Evolutionary conservation across 2,113 vertebrate species (phyloP), one percentile per base, ranked within the genome.

Genomic region (Phasianus colchicus): DNA sequence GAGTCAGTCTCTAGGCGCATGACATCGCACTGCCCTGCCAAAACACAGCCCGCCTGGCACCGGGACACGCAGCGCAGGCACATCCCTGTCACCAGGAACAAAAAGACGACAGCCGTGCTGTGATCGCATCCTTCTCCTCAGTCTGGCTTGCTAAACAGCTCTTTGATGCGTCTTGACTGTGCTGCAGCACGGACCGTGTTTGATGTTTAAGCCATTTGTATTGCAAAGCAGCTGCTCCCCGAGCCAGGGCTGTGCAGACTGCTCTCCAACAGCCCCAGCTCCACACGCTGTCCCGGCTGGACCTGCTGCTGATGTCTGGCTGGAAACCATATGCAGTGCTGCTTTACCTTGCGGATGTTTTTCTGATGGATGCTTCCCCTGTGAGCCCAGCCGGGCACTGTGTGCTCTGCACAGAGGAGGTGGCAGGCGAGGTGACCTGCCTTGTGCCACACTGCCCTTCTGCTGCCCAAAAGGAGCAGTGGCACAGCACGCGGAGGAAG

Each of bases 171-270:
- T 67, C 74, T 71, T 14, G 55, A 61, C 61, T 54, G 30, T 1
- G 3, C n/a, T 18, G 70, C 87, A 61, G 67, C 14, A 11, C 13
- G 4, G 29, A 5, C 73, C 2, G 0, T 5, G 60, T 48, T 38
- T 50, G 88, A 54, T 27, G 79, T 34, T 91, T 54, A 13, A 63
- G 66, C 8, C 57, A 1, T 3, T 20, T 10, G 13, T 3, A 9
- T 0, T 0, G 78, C 0, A 15, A 30, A 36, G 40, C 34, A 71
- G 69, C 0, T 29, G 81, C 34, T 1, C 4, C 8, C 0, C 0
- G 82, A 67, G 75, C 0, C 2, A 32, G 70, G 52, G 78, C 78
- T 42, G 74, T 13, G 1, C 10, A 10, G 42, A 50, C 36, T n/a
- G 60, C 58, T 47, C 69, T 6, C 58, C 74, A 12, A 38, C 30